A percentile compares a stretch with the other conserved stretches of the same genome.
These are phyloP conservation scores for Mobula birostris DNA, from an alignment of 2,113 vertebrate genomes.

Conservation along the genomic window DNA sequence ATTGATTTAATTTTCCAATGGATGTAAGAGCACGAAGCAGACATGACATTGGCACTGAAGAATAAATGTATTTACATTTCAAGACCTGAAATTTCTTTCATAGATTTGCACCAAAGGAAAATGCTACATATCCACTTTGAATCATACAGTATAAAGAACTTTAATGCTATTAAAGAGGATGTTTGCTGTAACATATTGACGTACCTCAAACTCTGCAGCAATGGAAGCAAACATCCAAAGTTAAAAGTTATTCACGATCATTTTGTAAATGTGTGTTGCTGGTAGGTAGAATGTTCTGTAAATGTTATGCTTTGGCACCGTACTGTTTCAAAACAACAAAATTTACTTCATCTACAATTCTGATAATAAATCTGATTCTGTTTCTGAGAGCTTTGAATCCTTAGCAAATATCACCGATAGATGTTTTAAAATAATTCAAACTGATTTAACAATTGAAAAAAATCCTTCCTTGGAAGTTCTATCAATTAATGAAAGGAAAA, in stretches of 20 bases:
- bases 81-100: neutral
- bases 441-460: too few species aligned
- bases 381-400: too few species aligned
- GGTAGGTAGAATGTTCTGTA: neutral
- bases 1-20: neutral
- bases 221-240: neutral
- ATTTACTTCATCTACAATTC: too few species aligned
- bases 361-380: too few species aligned
- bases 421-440: too few species aligned
- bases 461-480: too few species aligned
- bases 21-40: neutral
- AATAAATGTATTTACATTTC: conserved; percentile 17
- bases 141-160: neutral
- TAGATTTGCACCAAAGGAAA: neutral
- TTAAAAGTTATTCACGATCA: neutral
- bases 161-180: neutral
- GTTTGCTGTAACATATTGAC: neutral
- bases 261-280: neutral
- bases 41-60: neutral
- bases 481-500: too few species aligned
- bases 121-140: neutral
- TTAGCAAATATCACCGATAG: too few species aligned
- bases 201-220: neutral
- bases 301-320: too few species aligned
- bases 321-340: neutral